Base-by-base conservation (phyloP, 2,113 vertebrate species). In the Platanista minor region DNA sequence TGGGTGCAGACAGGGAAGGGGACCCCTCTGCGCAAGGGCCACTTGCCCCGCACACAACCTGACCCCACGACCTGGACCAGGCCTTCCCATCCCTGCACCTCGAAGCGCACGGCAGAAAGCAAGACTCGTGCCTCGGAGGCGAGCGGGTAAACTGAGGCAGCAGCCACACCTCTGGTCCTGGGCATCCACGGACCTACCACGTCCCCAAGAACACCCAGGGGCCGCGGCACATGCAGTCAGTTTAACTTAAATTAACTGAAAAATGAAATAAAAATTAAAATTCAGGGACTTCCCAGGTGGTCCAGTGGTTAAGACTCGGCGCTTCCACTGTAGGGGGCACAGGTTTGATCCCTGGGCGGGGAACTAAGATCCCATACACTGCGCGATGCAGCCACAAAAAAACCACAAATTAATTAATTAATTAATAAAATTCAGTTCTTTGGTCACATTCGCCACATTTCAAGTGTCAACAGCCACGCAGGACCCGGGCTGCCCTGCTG, bases 11-110 rank as follows among this genome's bases (percentile, higher is more conserved):
- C 33, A 15, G 6, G 8, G 12, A 25, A 36, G 0, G 33, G 49
- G 8, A 3, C 2, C 27, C 18, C 20, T 21, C 46, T 23, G 75
- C 3, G 1, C 31, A 21, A 77, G 31, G 75, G 12, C 77, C 52
- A 8, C 21, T 5, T 0, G 12, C 49, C 77, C 31, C 0, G 1
- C 49, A 14, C 0, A 2, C 1, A 4, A 3, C 43, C 49, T 4
- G 11, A 41, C 20, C 71, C 18, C 74, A 8, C 0, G 3, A n/a
- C 74, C 14, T 49, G 3, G 52, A 7, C 43, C 33, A 2, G 11
- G 6, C 29, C 27, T 9, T 39, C 54, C 25, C 46, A 14, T 6
- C 1, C 33, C 29, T 33, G 59, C 4, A 29, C 33, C 36, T n/a
- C 0, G 5, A 57, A 36, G 33, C 23, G 31, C 2, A 25, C 5